phyloP scores from a whole-genome alignment of 2,888 invertebrate species.

The Clitarchus hookeri region DNA sequence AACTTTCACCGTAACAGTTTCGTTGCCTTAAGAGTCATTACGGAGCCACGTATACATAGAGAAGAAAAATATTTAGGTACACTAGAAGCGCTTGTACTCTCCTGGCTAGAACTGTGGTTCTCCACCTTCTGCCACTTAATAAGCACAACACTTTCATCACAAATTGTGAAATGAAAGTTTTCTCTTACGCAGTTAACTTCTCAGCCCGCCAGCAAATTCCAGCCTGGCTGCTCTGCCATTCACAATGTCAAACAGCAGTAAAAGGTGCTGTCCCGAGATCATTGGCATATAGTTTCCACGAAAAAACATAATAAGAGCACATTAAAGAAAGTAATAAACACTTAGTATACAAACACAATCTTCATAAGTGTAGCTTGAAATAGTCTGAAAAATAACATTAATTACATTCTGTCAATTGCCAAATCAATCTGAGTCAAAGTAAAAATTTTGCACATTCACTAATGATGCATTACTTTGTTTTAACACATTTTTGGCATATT shows the following conservation, averaged over 20 bases:
- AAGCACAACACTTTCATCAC: not conserved
- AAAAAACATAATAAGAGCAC: not conserved
- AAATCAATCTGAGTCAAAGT: no score
- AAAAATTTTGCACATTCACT: no score
- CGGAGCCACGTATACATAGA: not conserved
- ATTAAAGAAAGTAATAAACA: no score
- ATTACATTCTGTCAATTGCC: no score
- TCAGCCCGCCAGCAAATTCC: not conserved
- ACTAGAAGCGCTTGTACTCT: not conserved
- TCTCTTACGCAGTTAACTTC: not conserved
- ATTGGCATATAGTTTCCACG: not conserved
- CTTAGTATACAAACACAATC: no score
- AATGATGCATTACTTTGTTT: no score
- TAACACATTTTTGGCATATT: no score
- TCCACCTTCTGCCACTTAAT: not conserved
- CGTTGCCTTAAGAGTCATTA: not conserved
- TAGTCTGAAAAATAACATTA: no score
- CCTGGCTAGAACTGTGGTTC: not conserved
- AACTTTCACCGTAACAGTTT: not conserved
- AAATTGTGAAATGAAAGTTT: not conserved
- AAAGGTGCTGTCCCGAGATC: not conserved
- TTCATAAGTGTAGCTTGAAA: no score
- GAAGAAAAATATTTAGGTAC: not conserved
- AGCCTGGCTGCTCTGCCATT: not conserved
- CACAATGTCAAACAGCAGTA: not conserved